Evolutionary conservation across 2,113 vertebrate genomes (phyloP).

Genomic region (Daubentonia madagascariensis): DNA sequence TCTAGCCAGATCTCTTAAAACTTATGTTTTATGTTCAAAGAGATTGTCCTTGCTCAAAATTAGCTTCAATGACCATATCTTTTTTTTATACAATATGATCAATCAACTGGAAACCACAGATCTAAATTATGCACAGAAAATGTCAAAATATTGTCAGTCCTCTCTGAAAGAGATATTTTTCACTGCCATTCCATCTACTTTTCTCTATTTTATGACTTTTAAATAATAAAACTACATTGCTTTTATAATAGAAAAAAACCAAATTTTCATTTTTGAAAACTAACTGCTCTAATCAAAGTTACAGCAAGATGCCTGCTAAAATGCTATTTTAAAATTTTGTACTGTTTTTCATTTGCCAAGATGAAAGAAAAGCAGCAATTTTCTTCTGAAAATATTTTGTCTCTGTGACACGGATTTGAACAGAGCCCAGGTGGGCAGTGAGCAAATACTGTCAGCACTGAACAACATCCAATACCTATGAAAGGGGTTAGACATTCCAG

Average conservation of each 20-base stretch:
- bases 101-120: slow-evolving; percentile 28
- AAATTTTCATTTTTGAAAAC: slow-evolving; percentile 24
- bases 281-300: background rate
- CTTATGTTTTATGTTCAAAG: background rate
- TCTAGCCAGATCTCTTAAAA: background rate
- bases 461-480: background rate
- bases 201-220: background rate
- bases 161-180: slow-evolving; percentile 18
- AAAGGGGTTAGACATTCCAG: background rate
- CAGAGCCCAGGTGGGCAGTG: background rate
- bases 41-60: background rate
- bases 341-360: background rate
- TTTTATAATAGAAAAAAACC: background rate
- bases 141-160: background rate
- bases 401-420: background rate
- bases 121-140: slow-evolving; percentile 23
- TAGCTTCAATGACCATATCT: background rate
- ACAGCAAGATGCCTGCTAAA: background rate
- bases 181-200: background rate
- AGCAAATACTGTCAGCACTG: background rate
- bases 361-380: background rate
- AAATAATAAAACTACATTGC: background rate
- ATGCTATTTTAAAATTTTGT: background rate
- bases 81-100: background rate
- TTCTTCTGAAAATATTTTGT: background rate